These are phyloP conservation scores for Zaprionus camerounensis DNA, from an alignment of 1,140 invertebrate species.

Conservation along the genomic window DNA sequence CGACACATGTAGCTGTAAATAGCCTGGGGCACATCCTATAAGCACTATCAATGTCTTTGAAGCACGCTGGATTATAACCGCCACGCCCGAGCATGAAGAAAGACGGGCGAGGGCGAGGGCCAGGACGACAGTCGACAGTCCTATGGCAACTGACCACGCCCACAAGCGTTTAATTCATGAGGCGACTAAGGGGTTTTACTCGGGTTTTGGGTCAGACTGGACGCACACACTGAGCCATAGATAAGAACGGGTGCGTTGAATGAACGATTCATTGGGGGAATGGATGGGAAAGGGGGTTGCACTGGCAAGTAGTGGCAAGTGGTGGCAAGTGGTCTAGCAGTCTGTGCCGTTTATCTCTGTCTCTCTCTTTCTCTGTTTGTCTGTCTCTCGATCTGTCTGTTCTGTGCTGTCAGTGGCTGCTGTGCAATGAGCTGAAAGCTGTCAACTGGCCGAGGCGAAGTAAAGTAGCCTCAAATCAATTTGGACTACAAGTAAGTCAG, in stretches of 20 bases:
- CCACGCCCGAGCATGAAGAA: slow-evolving; percentile 47
- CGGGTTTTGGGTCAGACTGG: slow-evolving; percentile 30
- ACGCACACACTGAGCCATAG: slow-evolving; percentile 40
- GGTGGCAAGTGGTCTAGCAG: slow-evolving; percentile 7
- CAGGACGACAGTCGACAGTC: neutral
- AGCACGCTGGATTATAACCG: slow-evolving; percentile 21
- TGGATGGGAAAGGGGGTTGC: neutral
- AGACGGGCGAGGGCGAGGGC: neutral
- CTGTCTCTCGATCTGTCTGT: slow-evolving; percentile 10
- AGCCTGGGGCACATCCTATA: neutral
- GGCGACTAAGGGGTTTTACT: slow-evolving; percentile 35
- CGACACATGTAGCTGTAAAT: slow-evolving; percentile 3
- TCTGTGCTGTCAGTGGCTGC: slow-evolving; percentile 27
- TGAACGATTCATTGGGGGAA: slow-evolving; percentile 53
- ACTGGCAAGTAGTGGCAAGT: neutral
- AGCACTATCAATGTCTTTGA: slow-evolving; percentile 20
- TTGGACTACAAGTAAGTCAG: slow-evolving; percentile 39
- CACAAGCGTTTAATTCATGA: slow-evolving; percentile 48
- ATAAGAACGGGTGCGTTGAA: slow-evolving; percentile 39
- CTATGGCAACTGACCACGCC: slow-evolving; percentile 15
- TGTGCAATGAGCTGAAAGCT: slow-evolving; percentile 67
- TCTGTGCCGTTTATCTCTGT: neutral
- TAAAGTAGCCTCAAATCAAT: slow-evolving; percentile 59
- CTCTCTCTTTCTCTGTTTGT: neutral
- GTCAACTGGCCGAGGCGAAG: slow-evolving; percentile 41